Evolutionary conservation across 2,888 invertebrate genomes (phyloP).

Genomic region (Agrotis segetum): DNA sequence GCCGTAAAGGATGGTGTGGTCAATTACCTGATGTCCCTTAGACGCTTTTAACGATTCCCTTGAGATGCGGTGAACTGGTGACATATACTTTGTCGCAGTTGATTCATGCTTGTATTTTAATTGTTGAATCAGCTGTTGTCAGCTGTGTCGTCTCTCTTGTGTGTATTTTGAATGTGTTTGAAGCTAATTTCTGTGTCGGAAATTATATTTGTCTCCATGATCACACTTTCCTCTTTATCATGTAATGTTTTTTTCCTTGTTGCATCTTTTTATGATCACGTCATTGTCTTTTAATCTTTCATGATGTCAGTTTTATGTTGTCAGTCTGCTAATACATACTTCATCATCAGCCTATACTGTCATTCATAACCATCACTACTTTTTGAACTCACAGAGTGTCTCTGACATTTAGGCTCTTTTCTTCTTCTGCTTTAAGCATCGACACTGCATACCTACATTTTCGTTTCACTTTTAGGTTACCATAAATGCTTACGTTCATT

Average conservation of each 20-base stretch:
- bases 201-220: constrained; percentile 23
- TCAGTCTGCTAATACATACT: no score
- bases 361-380: no score
- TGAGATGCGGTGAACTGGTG: constrained; percentile 24
- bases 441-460: no score
- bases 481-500: no score
- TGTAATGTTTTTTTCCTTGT: constrained; percentile 3
- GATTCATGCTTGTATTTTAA: constrained; percentile 41
- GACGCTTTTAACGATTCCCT: constrained; percentile 34
- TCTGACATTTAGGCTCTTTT: no score
- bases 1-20: constrained; percentile 21
- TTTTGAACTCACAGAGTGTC: no score
- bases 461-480: no score
- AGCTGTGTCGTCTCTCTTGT: background rate
- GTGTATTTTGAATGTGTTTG: constrained; percentile 16
- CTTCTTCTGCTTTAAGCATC: no score
- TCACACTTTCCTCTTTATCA: constrained; percentile 20
- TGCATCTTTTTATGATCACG: background rate
- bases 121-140: constrained; percentile 37
- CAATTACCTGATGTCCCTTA: constrained; percentile 45
- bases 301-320: no score
- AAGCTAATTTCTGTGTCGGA: background rate
- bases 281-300: background rate
- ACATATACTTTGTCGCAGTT: constrained; percentile 35
- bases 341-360: no score